A percentile compares a stretch with the other conserved stretches of the same genome.
phyloP scores from a whole-genome alignment of 2,113 vertebrate species.

The Salvator merianae region DNA sequence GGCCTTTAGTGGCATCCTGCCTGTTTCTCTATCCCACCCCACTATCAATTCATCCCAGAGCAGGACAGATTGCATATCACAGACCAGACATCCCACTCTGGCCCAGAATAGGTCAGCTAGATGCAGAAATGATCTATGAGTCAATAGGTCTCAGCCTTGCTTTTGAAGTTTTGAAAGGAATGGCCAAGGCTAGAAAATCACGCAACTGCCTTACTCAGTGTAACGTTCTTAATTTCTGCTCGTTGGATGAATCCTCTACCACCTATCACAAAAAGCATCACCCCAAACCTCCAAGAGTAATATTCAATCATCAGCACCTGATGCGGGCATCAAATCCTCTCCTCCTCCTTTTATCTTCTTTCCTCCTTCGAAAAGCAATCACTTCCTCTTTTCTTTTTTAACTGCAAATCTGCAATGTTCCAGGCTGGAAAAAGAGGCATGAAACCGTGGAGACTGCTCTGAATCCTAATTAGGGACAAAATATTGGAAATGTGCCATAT shows the following conservation, averaged over 20 bases:
- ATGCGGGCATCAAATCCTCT: background rate
- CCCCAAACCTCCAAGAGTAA: too few species aligned
- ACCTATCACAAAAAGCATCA: background rate
- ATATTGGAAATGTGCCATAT: slow-evolving; percentile 74
- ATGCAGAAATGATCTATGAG: too few species aligned
- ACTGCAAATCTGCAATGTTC: slow-evolving; percentile 16
- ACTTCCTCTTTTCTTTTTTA: background rate
- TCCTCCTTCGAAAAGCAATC: background rate
- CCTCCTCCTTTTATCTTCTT: too few species aligned
- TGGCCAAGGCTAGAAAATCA: background rate
- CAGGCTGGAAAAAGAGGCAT: slow-evolving; percentile 33
- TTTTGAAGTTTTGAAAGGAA: background rate
- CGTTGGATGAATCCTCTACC: background rate
- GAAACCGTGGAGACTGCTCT: slow-evolving; percentile 41
- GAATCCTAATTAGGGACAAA: slow-evolving; percentile 70
- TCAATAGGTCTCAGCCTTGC: too few species aligned
- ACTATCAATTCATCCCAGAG: too few species aligned
- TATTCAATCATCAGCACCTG: background rate
- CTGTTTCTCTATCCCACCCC: too few species aligned
- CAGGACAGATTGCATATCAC: too few species aligned
- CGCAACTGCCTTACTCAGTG: background rate
- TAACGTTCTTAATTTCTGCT: too few species aligned
- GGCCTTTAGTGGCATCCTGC: too few species aligned
- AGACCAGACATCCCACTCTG: too few species aligned
- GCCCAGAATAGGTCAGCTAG: too few species aligned